Evolutionary conservation across 2,797 vertebrate genomes (phyloP).

Genomic region (Falco peregrinus): DNA sequence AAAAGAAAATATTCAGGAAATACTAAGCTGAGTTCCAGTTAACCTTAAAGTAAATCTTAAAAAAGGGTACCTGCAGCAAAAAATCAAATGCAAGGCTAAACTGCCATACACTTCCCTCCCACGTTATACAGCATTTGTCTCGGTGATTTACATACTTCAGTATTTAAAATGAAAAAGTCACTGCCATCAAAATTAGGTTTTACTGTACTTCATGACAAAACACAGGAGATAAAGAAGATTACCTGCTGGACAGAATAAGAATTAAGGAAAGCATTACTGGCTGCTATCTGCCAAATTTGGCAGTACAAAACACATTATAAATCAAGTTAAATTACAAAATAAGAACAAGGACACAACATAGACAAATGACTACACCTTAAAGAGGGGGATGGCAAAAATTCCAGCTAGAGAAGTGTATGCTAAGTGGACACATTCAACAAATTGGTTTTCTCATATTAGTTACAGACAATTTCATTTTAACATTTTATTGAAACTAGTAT

Average conservation of each 20-base stretch:
- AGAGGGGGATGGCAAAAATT: background rate
- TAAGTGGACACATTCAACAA: background rate
- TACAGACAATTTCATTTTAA: background rate
- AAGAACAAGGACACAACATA: background rate
- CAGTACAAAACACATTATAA: background rate
- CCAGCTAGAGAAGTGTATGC: background rate
- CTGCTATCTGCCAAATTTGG: background rate
- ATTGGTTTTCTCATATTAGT: background rate
- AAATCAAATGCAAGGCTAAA: background rate
- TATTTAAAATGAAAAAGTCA: background rate
- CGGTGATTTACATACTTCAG: background rate
- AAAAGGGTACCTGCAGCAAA: background rate
- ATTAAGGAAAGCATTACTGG: background rate
- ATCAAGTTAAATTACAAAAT: background rate
- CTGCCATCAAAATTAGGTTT: background rate
- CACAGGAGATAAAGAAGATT: background rate
- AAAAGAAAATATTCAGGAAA: background rate
- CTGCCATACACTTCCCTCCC: background rate
- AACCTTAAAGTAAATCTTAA: background rate
- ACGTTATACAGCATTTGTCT: background rate
- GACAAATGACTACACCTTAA: background rate
- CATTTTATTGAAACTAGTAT: background rate
- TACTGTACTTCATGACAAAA: background rate
- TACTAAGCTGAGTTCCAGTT: background rate
- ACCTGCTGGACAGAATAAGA: background rate